phyloP scores from a whole-genome alignment of 2,113 vertebrate species.

The Rhombomys opimus region DNA sequence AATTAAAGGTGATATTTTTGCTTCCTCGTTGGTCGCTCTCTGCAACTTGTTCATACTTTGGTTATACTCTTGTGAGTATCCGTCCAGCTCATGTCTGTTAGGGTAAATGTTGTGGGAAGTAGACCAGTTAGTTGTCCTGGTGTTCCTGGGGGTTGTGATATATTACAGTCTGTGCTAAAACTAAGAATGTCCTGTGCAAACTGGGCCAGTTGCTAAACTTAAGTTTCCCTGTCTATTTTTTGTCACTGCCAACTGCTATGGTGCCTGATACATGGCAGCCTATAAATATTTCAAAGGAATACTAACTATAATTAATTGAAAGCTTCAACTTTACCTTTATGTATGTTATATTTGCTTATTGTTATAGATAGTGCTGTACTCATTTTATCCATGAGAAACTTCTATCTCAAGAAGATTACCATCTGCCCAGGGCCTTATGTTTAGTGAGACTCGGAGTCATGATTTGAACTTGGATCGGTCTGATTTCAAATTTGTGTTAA shows the following conservation, averaged over 20 bases:
- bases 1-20: neutral
- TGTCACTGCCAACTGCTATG: neutral
- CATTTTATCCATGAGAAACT: neutral
- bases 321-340: neutral
- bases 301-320: conserved; percentile 26
- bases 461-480: conserved; percentile 20
- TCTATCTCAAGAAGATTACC: neutral
- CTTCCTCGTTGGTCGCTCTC: neutral
- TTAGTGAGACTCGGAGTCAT: neutral
- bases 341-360: neutral
- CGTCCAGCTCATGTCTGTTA: neutral
- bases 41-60: neutral
- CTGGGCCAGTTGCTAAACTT: neutral
- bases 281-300: conserved; percentile 30
- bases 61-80: neutral
- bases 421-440: neutral
- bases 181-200: neutral
- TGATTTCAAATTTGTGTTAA: conserved; percentile 26
- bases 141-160: neutral
- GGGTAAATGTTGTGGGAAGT: neutral
- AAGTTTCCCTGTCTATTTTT: neutral
- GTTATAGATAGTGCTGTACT: neutral
- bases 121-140: neutral
- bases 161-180: neutral
- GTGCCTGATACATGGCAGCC: neutral